A percentile compares a stretch with the other conserved stretches of the same genome.
Conservation (phyloP, 2,797 vertebrate genomes). For the Lepilemur ruficaudatus region DNA sequence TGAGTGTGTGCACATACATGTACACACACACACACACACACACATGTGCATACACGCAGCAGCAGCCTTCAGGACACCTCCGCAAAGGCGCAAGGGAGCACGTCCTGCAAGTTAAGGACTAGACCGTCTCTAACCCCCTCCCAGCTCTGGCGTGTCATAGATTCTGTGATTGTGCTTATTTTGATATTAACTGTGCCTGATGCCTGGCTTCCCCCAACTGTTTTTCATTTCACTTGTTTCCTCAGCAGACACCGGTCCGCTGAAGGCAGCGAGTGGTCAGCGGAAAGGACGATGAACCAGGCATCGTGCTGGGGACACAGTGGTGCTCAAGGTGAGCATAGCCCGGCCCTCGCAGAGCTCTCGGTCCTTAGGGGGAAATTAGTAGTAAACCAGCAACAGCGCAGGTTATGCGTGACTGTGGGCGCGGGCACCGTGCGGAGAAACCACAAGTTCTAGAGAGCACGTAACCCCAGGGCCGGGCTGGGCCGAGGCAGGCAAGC, state of each 20-base stretch:
- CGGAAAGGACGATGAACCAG: background rate
- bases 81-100: accelerated
- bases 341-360: background rate
- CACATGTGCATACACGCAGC: accelerated
- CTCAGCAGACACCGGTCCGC: background rate
- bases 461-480: background rate
- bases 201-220: background rate
- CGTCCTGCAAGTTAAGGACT: background rate
- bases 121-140: background rate
- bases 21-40: accelerated
- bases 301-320: background rate
- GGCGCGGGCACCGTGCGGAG: accelerated
- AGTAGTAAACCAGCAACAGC: background rate
- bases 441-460: background rate
- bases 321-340: background rate
- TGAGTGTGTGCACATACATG: accelerated
- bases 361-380: background rate
- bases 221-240: background rate
- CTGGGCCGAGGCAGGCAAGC: background rate
- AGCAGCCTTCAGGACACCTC: too few relatives aligned
- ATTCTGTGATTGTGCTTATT: background rate
- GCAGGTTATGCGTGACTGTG: accelerated
- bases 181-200: background rate
- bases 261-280: too few relatives aligned
- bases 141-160: background rate